These are phyloP conservation scores for Dicrurus megarhynchus DNA, from an alignment of 2,113 vertebrate genomes.

Conservation along the genomic window DNA sequence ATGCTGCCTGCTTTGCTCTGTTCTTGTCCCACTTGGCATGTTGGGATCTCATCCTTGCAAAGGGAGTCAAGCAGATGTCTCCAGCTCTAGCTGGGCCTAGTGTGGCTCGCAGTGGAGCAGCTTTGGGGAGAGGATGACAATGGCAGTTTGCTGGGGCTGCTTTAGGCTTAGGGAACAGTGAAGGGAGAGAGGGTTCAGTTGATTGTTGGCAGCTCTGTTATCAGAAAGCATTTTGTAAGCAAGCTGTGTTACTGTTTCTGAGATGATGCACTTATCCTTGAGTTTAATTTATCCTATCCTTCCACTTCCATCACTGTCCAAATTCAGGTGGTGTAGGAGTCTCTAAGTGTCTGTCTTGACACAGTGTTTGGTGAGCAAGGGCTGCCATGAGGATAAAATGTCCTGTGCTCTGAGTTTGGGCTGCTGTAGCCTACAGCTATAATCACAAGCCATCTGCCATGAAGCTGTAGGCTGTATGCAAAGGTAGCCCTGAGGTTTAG, in stretches of 20 bases:
- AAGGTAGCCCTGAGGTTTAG: not conserved
- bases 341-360: not conserved
- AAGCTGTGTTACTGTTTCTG: not conserved
- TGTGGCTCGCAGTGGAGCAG: not conserved
- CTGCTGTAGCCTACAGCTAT: not conserved
- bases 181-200: fast-evolving
- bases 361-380: not conserved
- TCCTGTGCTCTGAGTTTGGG: not conserved
- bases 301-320: not conserved
- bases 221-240: not conserved
- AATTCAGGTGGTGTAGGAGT: not conserved
- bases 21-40: not conserved
- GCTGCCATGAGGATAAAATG: not conserved
- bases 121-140: not conserved
- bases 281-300: not conserved
- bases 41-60: not conserved
- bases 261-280: not conserved
- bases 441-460: not conserved
- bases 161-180: not conserved
- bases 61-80: fast-evolving
- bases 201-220: not conserved
- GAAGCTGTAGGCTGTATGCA: not conserved
- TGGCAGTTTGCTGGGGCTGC: not conserved
- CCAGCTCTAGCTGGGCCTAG: not conserved
- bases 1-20: not conserved